A percentile compares a stretch with the other conserved stretches of the same genome.
Conservation (phyloP, 2,888 invertebrate species). For the Nymphalis polychloros region DNA sequence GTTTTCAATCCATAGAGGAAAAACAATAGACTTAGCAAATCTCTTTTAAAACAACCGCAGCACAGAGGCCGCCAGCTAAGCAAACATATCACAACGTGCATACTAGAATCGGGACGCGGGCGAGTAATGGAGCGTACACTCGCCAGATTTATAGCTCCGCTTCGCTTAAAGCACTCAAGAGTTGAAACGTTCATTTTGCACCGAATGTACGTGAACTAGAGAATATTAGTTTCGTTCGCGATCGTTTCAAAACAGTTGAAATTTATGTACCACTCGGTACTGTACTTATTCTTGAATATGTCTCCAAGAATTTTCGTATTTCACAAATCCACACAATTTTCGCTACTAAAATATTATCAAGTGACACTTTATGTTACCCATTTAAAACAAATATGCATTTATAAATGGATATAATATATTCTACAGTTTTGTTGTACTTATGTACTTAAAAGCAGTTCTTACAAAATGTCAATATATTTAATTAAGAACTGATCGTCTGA, state of each 20-base stretch:
- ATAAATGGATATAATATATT: not conserved
- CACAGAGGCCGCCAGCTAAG: conserved; percentile 40
- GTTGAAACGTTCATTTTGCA: conserved; percentile 51
- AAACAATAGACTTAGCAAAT: conserved; percentile 38
- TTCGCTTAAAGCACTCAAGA: conserved; percentile 48
- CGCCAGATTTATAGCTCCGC: conserved; percentile 50
- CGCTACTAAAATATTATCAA: not conserved
- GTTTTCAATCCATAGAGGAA: conserved; percentile 26
- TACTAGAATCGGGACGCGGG: conserved; percentile 38
- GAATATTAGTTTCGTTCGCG: conserved; percentile 47
- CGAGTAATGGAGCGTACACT: conserved; percentile 51
- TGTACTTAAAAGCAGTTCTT: not conserved
- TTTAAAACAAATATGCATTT: not conserved
- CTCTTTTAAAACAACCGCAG: conserved; percentile 39
- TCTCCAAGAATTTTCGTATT: conserved; percentile 11
- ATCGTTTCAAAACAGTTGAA: conserved; percentile 42
- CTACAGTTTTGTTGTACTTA: too few species aligned
- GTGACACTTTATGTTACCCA: not conserved
- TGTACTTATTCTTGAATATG: conserved; percentile 14
- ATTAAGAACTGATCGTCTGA: conserved; percentile 36
- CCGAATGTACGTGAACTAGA: conserved; percentile 41
- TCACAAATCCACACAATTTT: conserved; percentile 2
- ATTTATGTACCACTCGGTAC: conserved; percentile 35
- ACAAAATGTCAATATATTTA: conserved; percentile 35
- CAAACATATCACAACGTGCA: conserved; percentile 40